Evolutionary conservation across 2,888 invertebrate genomes (phyloP), one percentile per base, ranked within the genome.

Genomic region (Bhutanitis thaidina): DNA sequence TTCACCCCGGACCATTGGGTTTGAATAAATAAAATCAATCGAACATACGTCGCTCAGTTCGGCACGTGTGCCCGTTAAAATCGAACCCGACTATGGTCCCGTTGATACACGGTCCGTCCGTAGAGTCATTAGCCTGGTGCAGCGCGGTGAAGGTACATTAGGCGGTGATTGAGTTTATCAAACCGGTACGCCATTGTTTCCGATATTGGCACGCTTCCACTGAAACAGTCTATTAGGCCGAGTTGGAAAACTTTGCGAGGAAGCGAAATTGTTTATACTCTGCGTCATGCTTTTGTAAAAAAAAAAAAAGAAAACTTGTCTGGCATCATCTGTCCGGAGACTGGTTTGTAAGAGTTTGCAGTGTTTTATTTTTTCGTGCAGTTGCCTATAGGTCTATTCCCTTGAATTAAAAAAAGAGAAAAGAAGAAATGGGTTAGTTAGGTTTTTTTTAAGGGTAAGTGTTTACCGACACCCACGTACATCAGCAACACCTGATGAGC

Each of bases 191-290:
- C 37, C 14, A 49, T 49, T 49, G 43, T 49, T 49, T 32, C 32
- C 49, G 37, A 49, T 32, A 49, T 38, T 49, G 49, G 49, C 49
- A 38, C 37, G 43, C n/a, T 32, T 49, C 43, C 43, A 43, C 20
- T n/a, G 46, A 25, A 20, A 34, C 47, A 39, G 5, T 16, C 43
- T 47, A 34, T 40, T 39, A 14, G 1, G 34, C 20, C 15, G 45
- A 45, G 15, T 3, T 37, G 8, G 3, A 10, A 8, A 53, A 41
- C n/a, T 41, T 49, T 40, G 2, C 27, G 45, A 41, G 41, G 46
- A 27, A 37, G 14, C 45, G 8, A 12, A 30, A 36, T 36, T 36
- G 29, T 36, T 36, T 36, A 4, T 20, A 20, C 20, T 20, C 20
- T 20, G 5, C 5, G 20, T 20, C 5, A 20, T 5, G 5, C n/a